Conservation (phyloP, 2,797 vertebrate genomes). For the Pachyuromys duprasi region DNA sequence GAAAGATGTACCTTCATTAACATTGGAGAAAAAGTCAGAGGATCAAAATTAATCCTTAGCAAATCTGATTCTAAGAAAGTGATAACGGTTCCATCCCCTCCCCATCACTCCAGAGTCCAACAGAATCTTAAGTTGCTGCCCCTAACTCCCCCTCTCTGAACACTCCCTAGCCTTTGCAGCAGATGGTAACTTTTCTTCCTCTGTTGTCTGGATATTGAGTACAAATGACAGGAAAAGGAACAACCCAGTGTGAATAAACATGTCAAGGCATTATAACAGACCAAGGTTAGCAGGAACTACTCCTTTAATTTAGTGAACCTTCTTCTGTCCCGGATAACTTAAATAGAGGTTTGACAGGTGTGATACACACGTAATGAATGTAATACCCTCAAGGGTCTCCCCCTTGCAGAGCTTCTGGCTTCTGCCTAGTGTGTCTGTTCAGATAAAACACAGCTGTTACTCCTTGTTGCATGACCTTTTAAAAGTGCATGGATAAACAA, state of each 20-base stretch:
- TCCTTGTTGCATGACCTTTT: neutral
- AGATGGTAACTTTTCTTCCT: neutral
- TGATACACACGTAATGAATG: neutral
- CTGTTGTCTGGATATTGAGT: neutral
- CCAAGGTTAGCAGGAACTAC: neutral
- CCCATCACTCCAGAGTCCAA: neutral
- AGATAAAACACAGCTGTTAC: slow-evolving; percentile 26
- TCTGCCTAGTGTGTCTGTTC: neutral
- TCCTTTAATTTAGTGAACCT: neutral
- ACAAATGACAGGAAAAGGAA: neutral
- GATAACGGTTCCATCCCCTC: neutral
- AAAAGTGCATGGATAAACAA: neutral
- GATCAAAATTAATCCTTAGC: neutral
- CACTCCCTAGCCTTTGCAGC: neutral
- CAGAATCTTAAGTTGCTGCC: neutral
- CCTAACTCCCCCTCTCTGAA: neutral
- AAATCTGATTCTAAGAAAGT: neutral
- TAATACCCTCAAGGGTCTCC: neutral
- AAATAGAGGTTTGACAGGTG: neutral
- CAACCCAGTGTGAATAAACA: neutral
- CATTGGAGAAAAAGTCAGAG: neutral
- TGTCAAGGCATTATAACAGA: neutral
- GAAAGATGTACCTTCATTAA: neutral
- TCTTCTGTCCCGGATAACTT: neutral
- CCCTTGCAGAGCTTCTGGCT: neutral